Percentiles rank a stretch among this genome's conserved stretches.
Conservation (phyloP, 2,113 vertebrate genomes). For the Tringa solitaria region DNA sequence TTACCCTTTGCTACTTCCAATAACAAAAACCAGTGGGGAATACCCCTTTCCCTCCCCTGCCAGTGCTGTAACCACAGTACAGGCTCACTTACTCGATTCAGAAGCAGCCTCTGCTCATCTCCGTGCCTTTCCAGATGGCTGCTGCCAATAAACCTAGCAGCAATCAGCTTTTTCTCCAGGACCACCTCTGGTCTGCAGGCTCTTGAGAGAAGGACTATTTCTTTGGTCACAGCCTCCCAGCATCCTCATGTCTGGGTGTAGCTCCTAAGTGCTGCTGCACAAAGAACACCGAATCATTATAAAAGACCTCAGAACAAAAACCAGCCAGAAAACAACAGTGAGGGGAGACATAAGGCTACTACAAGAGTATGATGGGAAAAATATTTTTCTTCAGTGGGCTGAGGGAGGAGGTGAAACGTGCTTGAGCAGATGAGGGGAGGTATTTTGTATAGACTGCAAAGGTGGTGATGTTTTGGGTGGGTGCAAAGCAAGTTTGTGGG, state of each 20-base stretch:
- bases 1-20: background rate
- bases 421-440: background rate
- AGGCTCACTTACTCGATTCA: background rate
- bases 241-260: background rate
- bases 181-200: background rate
- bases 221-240: background rate
- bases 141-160: background rate
- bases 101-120: background rate
- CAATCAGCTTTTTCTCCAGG: background rate
- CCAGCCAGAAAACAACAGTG: background rate
- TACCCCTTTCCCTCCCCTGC: background rate
- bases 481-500: background rate
- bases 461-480: background rate
- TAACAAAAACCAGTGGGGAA: background rate
- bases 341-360: background rate
- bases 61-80: background rate
- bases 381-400: background rate
- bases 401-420: background rate
- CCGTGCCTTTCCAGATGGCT: background rate
- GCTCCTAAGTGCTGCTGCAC: background rate
- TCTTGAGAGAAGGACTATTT: background rate
- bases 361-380: background rate
- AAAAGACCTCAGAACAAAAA: background rate
- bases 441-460: background rate
- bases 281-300: background rate